Conservation (phyloP, 2,797 vertebrate genomes). For the Alosa sapidissima region DNA sequence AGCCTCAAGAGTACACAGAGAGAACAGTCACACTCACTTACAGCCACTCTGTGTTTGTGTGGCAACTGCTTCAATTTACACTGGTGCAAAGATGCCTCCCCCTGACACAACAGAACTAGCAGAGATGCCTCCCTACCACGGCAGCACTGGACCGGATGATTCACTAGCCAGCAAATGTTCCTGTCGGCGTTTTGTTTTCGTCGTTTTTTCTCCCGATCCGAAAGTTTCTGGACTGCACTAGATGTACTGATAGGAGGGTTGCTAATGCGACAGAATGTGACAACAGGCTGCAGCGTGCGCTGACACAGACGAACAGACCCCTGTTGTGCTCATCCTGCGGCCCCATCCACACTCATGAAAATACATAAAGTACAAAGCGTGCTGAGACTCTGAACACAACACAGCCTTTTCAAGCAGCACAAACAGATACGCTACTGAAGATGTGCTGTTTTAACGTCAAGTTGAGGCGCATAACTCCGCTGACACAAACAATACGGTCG, state of each 20-base stretch:
- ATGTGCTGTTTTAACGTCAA: not conserved
- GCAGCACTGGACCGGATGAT: not conserved
- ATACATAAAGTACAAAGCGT: not conserved
- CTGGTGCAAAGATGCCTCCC: not conserved
- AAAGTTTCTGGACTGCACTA: not conserved
- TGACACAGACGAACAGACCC: constrained; percentile 4
- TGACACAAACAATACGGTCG: not conserved
- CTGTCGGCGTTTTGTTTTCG: not conserved
- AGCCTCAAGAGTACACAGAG: not conserved
- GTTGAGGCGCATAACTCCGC: not conserved
- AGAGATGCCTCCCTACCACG: not conserved
- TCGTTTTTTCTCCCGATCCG: not conserved
- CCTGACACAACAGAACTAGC: not conserved
- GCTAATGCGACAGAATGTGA: not conserved
- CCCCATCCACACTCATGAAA: not conserved
- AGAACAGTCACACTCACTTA: not conserved
- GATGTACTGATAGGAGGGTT: not conserved
- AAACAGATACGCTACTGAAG: not conserved
- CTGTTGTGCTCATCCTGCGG: not conserved
- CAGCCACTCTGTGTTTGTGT: not conserved
- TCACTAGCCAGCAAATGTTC: not conserved
- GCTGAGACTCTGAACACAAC: not conserved
- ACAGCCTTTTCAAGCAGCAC: not conserved
- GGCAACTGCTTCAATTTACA: not conserved
- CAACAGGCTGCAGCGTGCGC: not conserved